Evolutionary conservation across 2,888 invertebrate species (phyloP).

Genomic region (Heliconius ethilla): DNA sequence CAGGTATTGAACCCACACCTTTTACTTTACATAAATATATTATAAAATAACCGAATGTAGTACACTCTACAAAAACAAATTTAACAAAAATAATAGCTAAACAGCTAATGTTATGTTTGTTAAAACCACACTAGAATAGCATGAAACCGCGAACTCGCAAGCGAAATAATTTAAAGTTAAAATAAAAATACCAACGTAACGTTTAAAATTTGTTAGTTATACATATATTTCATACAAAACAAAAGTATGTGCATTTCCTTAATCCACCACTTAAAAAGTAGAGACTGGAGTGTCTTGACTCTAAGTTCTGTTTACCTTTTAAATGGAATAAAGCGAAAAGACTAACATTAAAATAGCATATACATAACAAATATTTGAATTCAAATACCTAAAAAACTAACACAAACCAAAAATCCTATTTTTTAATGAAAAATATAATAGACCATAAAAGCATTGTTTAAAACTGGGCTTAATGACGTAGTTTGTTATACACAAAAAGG

Average conservation of each 20-base stretch:
- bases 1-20: neutral
- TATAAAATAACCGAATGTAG: neutral
- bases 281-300: too few relatives aligned
- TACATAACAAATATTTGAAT: neutral
- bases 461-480: slow-evolving; percentile 1
- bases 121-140: slow-evolving; percentile 20
- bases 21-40: neutral
- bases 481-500: slow-evolving; percentile 28
- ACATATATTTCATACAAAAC: neutral
- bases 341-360: neutral
- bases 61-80: slow-evolving; percentile 1
- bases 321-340: too few relatives aligned
- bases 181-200: neutral
- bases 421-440: neutral
- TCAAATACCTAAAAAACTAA: neutral
- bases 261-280: too few relatives aligned
- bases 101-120: slow-evolving; percentile 10
- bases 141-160: neutral
- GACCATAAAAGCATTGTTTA: neutral
- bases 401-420: neutral
- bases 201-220: neutral
- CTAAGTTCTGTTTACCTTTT: too few relatives aligned
- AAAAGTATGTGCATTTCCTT: too few relatives aligned
- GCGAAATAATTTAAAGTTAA: slow-evolving; percentile 9
- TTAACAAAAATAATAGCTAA: slow-evolving; percentile 14